Evolutionary conservation across 1,140 invertebrate genomes (phyloP), one percentile per base, ranked within the genome.

Genomic region (Drosophila bocki): DNA sequence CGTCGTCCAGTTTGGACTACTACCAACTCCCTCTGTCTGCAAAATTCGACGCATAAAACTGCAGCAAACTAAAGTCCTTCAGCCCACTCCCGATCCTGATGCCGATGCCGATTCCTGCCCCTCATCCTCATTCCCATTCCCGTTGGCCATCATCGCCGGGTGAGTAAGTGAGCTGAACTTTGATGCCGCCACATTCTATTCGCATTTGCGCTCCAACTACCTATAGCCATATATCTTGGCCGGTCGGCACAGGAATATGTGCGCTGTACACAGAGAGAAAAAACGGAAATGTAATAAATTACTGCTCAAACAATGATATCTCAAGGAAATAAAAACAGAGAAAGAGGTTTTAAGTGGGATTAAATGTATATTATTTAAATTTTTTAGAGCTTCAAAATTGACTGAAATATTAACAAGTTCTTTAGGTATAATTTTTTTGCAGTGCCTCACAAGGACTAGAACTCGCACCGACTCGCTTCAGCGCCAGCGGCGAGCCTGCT

Each of bases 111-210:
- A 50, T 29, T 41, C 42, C 41, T 17, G 44, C 11, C 22, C 11
- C 32, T 47, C 41, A 19, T 22, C 22, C 45, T 48, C 45, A 26
- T 47, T 12, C 15, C 44, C 53, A 17, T 29, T 39, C 19, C 48
- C 41, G 47, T 29, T 29, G 60, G 65, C 72, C 74, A 72, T 80
- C 83, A 88, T 80, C 83, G 80, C 80, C 76, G 84, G 84, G 71
- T 80, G 84, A 87, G 80, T 87, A 87, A 87, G 84, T 87, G 84
- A 85, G 81, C 81, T 88, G 84, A 88, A 88, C 85, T 90, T 90
- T 90, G 85, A 90, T 90, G 85, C 85, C 78, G 85, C 81, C 85
- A 90, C 85, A 90, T 90, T 90, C 85, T 90, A 90, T 90, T 90
- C 85, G 81, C 85, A 90, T 90, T 90, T 90, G 82, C 61, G 78